phyloP scores from a whole-genome alignment of 2,113 vertebrate species.

The Callospermophilus lateralis region DNA sequence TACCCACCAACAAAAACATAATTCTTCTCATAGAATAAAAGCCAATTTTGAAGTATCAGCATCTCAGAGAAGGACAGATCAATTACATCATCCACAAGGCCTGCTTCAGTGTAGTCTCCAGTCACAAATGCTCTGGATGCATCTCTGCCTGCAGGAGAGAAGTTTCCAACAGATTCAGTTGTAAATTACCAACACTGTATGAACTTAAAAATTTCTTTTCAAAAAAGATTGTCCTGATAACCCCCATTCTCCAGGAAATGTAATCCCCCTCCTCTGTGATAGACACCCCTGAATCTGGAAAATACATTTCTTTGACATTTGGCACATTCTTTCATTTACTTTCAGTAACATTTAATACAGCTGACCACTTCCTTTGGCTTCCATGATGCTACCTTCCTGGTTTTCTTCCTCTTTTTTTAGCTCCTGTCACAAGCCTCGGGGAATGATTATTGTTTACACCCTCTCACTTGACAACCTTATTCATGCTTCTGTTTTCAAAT shows the following conservation, averaged over 20 bases:
- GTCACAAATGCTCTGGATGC: slow-evolving; percentile 94
- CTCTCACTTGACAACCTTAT: not conserved
- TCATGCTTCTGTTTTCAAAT: not conserved
- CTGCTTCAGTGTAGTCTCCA: slow-evolving; percentile 92
- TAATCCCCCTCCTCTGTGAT: not conserved
- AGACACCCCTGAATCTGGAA: not conserved
- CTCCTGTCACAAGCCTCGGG: not conserved
- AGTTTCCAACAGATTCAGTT: not conserved
- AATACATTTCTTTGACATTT: not conserved
- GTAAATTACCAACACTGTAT: not conserved
- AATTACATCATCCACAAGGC: slow-evolving; percentile 92
- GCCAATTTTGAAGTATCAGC: slow-evolving; percentile 92
- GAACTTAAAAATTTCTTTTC: not conserved
- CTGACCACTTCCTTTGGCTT: not conserved
- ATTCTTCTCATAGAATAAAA: slow-evolving; percentile 92
- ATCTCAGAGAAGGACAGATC: slow-evolving; percentile 89
- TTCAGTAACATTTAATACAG: not conserved
- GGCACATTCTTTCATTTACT: not conserved
- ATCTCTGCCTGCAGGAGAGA: slow-evolving; percentile 90
- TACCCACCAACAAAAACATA: slow-evolving; percentile 91
- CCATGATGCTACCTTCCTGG: not conserved
- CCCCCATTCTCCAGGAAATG: not conserved
- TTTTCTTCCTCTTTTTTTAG: not conserved
- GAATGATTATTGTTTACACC: not conserved
- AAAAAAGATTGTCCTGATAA: not conserved